These are phyloP conservation scores for Lutjanus campechanus DNA, from an alignment of 2,797 vertebrate species.

Conservation along the genomic window DNA sequence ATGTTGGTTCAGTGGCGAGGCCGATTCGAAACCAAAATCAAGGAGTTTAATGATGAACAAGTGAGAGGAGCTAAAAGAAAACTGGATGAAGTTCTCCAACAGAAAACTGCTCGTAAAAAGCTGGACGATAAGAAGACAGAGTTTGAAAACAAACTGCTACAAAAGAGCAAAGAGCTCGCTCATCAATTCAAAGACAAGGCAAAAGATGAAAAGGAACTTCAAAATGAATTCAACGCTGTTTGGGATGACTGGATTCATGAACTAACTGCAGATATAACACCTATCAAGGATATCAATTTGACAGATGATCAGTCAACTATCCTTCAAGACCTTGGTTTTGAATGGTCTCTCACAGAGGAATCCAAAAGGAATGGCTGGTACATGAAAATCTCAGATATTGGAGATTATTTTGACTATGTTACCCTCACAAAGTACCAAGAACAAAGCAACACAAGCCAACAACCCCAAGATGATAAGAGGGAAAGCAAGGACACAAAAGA, in stretches of 20 bases:
- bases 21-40: constrained; percentile 37
- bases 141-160: constrained; percentile 17
- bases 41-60: constrained; percentile 36
- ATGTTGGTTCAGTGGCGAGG: constrained; percentile 54
- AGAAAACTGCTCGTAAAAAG: constrained; percentile 44
- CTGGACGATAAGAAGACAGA: constrained; percentile 27
- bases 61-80: constrained; percentile 25
- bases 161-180: constrained; percentile 54
- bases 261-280: constrained; percentile 21
- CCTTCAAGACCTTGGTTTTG: constrained; percentile 1
- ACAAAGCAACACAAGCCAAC: not conserved
- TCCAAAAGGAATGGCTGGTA: not conserved
- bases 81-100: constrained; percentile 53
- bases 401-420: constrained; percentile 8
- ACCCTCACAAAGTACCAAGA: not conserved
- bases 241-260: constrained; percentile 9
- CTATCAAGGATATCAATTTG: constrained; percentile 21
- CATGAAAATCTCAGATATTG: not conserved
- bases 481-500: not conserved
- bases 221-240: constrained; percentile 12
- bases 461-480: accelerated
- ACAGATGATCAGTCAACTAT: not conserved
- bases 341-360: not conserved
- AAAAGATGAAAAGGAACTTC: not conserved
- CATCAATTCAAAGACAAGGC: constrained; percentile 6